Evolutionary conservation across 2,888 invertebrate genomes (phyloP), one percentile per base, ranked within the genome.

Genomic region (Rhagophthalmus giganteus): DNA sequence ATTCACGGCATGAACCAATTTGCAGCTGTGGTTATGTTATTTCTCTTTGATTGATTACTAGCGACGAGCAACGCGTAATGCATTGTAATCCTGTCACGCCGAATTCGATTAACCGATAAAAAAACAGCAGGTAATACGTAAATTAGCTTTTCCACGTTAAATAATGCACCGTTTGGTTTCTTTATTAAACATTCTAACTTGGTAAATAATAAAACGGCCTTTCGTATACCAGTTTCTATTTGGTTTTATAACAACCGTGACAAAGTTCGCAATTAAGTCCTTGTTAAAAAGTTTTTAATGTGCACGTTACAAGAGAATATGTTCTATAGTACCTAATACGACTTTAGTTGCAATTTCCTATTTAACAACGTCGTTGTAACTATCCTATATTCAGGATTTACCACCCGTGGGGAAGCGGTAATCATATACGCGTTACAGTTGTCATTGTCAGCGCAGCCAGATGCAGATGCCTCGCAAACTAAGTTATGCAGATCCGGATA

Each of bases 401-500:
- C 40, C 51, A 49, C 49, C 42, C 52, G 46, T 52, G 25, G 49
- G 31, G 37, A 48, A 51, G 33, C 41, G 50, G 60, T 62, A 62
- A 65, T 66, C 63, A 63, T 63, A 64, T 64, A 65, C 60, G 61
- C 63, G 59, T 65, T 65, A 64, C 61, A 60, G 61, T 64, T 64
- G 66, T 65, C 65, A 67, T 67, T 64, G 60, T 63, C 65, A 60
- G 63, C 37, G 28, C 40, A 57, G 57, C 58, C 62, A 61, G 60
- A 61, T 61, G 63, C 60, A 55, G 57, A 55, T 48, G 54, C 39
- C 39, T 58, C 50, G 53, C 55, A 54, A 64, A 59, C 56, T 57
- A 62, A 54, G 47, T 58, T 53, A 47, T 53, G 53, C 58, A 57
- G 59, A 59, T 54, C 58, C 52, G 61, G 61, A 65, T 67, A 65